Conservation (phyloP, 2,113 vertebrate species). For the Nematolebias whitei region DNA sequence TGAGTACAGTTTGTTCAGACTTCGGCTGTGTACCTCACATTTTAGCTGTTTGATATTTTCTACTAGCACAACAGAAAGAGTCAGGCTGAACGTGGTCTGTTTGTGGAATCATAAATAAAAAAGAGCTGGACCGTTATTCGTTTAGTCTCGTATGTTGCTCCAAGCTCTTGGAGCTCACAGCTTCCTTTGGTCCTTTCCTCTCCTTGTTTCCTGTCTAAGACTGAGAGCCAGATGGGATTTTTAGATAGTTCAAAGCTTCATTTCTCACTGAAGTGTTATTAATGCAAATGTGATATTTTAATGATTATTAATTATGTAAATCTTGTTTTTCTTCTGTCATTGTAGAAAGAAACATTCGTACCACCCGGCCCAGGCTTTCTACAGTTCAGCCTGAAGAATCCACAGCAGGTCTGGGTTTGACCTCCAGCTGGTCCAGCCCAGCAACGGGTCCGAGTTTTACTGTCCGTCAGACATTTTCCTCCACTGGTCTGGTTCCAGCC, state of each 20-base stretch:
- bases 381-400: conserved; percentile 1
- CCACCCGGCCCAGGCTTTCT: not conserved
- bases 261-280: conserved; percentile 1
- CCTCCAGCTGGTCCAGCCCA: conserved; percentile 19
- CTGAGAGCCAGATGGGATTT: not conserved
- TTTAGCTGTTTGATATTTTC: not conserved
- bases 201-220: conserved; percentile 29
- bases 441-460: conserved; percentile 2
- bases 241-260: not conserved
- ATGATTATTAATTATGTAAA: not conserved
- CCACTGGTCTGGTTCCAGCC: conserved; percentile 18
- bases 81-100: no score
- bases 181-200: conserved; percentile 16
- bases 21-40: not conserved
- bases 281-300: not conserved
- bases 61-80: no score
- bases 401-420: not conserved
- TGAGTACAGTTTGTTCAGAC: conserved; percentile 59
- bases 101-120: conserved; percentile 32
- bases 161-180: conserved; percentile 1
- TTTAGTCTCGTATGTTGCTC: conserved; percentile 26
- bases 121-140: conserved; percentile 30
- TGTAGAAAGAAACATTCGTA: not conserved
- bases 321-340: conserved; percentile 16
- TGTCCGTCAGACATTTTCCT: not conserved